These are phyloP conservation scores for Glyptemys insculpta DNA, from an alignment of 2,797 vertebrate genomes.

Conservation along the genomic window DNA sequence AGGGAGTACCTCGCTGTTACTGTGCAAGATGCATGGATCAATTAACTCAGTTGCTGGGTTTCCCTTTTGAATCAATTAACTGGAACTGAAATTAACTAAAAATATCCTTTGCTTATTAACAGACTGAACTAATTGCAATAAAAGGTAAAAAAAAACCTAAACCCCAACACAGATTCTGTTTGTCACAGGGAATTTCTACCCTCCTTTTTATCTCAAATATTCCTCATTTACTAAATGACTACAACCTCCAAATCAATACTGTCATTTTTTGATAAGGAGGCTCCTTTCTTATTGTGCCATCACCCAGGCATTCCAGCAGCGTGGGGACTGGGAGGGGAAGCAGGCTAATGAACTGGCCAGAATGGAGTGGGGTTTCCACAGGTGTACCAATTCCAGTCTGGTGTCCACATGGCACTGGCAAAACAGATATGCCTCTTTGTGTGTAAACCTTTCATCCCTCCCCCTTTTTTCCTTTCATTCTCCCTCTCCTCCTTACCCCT, in stretches of 20 bases:
- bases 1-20: slow-evolving; percentile 51
- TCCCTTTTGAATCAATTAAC: slow-evolving; percentile 75
- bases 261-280: not conserved
- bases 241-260: slow-evolving; percentile 9
- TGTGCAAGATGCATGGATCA: slow-evolving; percentile 75
- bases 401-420: not conserved
- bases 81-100: slow-evolving; percentile 80
- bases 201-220: slow-evolving; percentile 40
- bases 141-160: slow-evolving; percentile 52
- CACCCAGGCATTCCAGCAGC: not conserved
- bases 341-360: not conserved
- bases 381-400: not conserved
- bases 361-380: not conserved
- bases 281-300: not conserved
- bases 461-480: not conserved
- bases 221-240: slow-evolving; percentile 35
- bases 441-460: not conserved
- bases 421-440: slow-evolving; percentile 4
- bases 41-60: slow-evolving; percentile 74
- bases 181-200: slow-evolving; percentile 53
- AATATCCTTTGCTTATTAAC: slow-evolving; percentile 79
- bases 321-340: rapidly evolving
- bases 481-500: not conserved
- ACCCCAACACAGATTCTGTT: slow-evolving; percentile 19
- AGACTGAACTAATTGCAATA: slow-evolving; percentile 72